Evolutionary conservation across 2,888 invertebrate genomes (phyloP), one percentile per base, ranked within the genome.

Genomic region (Epinotia ramella): DNA sequence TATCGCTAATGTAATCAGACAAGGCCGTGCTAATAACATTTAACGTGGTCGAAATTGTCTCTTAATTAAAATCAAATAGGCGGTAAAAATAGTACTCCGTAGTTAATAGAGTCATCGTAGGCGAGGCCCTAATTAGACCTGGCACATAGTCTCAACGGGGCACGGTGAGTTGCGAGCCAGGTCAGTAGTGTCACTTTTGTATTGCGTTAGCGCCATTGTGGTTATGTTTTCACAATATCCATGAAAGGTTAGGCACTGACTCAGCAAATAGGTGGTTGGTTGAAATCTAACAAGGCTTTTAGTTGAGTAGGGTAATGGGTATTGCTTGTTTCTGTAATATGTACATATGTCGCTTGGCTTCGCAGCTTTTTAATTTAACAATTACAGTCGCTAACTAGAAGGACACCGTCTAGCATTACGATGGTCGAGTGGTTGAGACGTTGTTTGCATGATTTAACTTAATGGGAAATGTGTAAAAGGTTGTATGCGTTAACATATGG

Each of bases 61-160:
- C 40, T 78, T 88, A 87, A 89, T 88, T 84, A 85, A 86, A 86
- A 85, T 79, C 77, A 85, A 84, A 84, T 81, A 78, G 70, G 81
- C 81, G 76, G 57, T 82, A 80, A 83, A 85, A 86, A 81, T 82
- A 81, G 85, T 81, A 84, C 82, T 84, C 82, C 73, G 78, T 80
- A 16, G 64, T 65, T 46, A 83, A 81, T 83, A 82, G 81, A 76
- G 68, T 80, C 84, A 82, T 81, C 80, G 78, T 79, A 83, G 90
- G 93, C 78, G 86, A 80, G 88, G 88, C 86, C 77, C 82, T 89
- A 91, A 91, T 91, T 90, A 89, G 84, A 81, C 80, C 79, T 84
- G 83, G 83, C 65, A 49, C n/a, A 65, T 49, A 72, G 80, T 81
- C 83, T 82, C 82, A 68, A 62, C 73, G 81, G 81, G 80, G 74